Evolutionary conservation across 2,797 vertebrate genomes (phyloP).

Genomic region (Loris lydekkerianus): DNA sequence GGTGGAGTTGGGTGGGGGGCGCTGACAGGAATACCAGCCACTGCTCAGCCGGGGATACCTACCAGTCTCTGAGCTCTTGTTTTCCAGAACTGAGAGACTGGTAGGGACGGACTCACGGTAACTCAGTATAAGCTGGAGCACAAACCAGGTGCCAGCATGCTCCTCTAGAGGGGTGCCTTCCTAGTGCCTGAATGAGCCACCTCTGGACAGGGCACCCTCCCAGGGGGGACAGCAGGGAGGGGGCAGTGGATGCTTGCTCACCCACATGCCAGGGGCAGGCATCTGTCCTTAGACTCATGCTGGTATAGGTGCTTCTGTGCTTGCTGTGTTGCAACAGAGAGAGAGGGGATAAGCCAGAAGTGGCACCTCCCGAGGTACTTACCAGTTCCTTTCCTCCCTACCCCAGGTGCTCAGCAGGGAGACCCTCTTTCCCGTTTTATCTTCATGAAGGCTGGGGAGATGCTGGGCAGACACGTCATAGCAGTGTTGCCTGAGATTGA

Average conservation of each 20-base stretch:
- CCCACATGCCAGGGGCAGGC: background rate
- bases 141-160: background rate
- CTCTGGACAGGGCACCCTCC: background rate
- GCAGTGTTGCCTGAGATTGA: constrained; percentile 92
- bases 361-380: background rate
- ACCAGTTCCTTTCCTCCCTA: background rate
- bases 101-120: background rate
- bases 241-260: background rate
- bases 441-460: constrained; percentile 91
- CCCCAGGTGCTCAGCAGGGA: constrained; percentile 91
- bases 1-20: background rate
- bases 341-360: background rate
- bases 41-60: background rate
- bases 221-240: background rate
- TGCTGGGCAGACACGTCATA: constrained; percentile 92
- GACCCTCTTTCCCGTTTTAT: constrained; percentile 91
- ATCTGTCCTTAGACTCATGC: background rate
- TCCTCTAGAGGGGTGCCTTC: background rate
- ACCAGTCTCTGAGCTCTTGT: background rate
- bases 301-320: background rate
- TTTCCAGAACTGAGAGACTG: background rate
- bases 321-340: background rate
- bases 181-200: background rate
- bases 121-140: background rate
- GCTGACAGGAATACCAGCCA: background rate